Evolutionary conservation across 2,113 vertebrate genomes (phyloP).

Genomic region (Centrocercus urophasianus): DNA sequence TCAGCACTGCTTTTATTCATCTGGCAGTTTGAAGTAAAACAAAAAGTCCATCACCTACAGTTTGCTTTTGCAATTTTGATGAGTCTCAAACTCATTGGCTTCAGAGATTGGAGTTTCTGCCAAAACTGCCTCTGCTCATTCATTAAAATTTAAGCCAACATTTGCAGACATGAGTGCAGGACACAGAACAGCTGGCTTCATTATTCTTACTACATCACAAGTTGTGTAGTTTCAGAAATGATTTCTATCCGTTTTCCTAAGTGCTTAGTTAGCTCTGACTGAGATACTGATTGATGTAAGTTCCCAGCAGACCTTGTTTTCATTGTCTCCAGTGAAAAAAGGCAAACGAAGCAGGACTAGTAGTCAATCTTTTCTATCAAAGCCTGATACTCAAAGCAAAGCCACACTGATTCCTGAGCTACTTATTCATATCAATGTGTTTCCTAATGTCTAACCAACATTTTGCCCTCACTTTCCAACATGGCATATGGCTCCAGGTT

Average conservation of each 20-base stretch:
- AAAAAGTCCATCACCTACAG: conserved; percentile 41
- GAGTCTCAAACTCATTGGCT: conserved; percentile 33
- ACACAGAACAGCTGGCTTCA: conserved; percentile 53
- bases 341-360: neutral
- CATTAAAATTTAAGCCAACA: conserved; percentile 21
- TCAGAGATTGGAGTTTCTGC: conserved; percentile 36
- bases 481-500: neutral
- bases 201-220: neutral
- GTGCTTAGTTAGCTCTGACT: conserved; percentile 9
- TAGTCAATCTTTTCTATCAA: neutral
- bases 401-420: accelerated
- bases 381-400: neutral
- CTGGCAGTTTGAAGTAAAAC: conserved; percentile 25
- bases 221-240: neutral
- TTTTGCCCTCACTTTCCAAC: neutral
- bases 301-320: neutral
- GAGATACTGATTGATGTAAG: neutral
- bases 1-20: conserved; percentile 52
- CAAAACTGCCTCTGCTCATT: neutral
- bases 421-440: neutral
- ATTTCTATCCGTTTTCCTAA: neutral
- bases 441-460: neutral
- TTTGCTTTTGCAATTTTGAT: conserved; percentile 45
- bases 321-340: neutral
- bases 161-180: conserved; percentile 9